A percentile compares a stretch with the other conserved stretches of the same genome.
These are phyloP conservation scores for Phaenicophaeus curvirostris DNA, from an alignment of 2,797 vertebrate genomes.

Conservation along the genomic window DNA sequence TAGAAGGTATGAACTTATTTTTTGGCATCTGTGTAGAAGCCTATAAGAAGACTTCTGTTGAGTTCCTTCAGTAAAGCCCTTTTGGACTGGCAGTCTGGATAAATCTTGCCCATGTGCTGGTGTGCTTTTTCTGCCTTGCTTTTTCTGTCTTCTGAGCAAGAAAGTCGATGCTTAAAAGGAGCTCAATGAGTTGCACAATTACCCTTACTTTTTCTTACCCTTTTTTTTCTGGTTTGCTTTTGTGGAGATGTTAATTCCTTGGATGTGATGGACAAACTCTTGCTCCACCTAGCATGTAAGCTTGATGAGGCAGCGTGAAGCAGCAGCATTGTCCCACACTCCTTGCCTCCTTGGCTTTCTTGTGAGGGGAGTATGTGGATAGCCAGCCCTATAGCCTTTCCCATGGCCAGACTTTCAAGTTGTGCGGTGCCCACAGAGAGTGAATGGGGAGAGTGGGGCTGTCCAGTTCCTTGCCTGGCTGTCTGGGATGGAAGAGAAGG, in stretches of 20 bases:
- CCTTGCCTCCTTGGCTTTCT: neutral
- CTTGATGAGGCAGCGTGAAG: rapidly evolving
- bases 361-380: neutral
- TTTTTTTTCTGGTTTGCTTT: neutral
- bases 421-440: neutral
- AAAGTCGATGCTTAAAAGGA: neutral
- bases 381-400: neutral
- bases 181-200: neutral
- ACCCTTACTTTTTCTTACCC: neutral
- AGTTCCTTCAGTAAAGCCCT: neutral
- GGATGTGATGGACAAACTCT: neutral
- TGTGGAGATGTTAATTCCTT: neutral
- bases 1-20: conserved; percentile 18
- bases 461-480: neutral
- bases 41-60: neutral
- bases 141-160: neutral
- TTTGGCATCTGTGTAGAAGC: conserved; percentile 8
- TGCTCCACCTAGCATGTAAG: neutral
- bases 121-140: neutral
- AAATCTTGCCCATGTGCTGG: neutral
- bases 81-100: neutral
- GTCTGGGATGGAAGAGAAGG: neutral
- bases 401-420: neutral
- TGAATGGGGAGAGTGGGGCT: neutral
- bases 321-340: neutral